phyloP scores from a whole-genome alignment of 2,888 invertebrate species.

The Ferrisia virgata region DNA sequence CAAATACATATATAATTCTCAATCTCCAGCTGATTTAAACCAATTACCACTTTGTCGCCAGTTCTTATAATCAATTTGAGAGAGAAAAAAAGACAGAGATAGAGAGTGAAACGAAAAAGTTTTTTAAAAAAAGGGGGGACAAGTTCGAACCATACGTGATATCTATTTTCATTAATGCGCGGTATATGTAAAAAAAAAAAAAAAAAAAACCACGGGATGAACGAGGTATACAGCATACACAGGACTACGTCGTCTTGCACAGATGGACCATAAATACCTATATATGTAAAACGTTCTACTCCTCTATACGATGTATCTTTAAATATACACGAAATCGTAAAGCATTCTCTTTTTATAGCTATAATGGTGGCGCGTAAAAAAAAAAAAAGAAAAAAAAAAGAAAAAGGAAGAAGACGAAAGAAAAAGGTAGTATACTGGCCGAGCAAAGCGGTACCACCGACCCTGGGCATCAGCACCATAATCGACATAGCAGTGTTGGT shows the following conservation, averaged over 20 bases:
- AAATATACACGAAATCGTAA: constrained; percentile 34
- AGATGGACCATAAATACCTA: constrained; percentile 39
- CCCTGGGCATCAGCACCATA: neutral
- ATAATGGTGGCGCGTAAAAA: neutral
- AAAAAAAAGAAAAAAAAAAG: no score
- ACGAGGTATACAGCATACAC: neutral
- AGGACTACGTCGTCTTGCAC: neutral
- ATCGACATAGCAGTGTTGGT: neutral
- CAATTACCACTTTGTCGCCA: constrained; percentile 19
- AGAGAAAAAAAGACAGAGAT: neutral
- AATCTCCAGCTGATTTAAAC: constrained; percentile 31
- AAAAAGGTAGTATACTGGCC: constrained; percentile 18
- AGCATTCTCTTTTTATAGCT: constrained; percentile 35
- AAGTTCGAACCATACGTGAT: neutral
- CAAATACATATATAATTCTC: no score
- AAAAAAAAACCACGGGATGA: neutral
- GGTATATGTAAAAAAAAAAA: no score
- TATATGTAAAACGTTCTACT: neutral
- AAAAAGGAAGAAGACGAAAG: no score
- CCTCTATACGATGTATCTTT: neutral
- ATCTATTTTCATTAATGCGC: constrained; percentile 35
- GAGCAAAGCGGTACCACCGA: neutral
- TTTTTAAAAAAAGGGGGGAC: neutral
- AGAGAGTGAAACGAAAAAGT: neutral
- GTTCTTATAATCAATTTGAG: neutral